Base-by-base conservation (phyloP, 2,888 invertebrate species). In the Hirtodrosophila trivittata region DNA sequence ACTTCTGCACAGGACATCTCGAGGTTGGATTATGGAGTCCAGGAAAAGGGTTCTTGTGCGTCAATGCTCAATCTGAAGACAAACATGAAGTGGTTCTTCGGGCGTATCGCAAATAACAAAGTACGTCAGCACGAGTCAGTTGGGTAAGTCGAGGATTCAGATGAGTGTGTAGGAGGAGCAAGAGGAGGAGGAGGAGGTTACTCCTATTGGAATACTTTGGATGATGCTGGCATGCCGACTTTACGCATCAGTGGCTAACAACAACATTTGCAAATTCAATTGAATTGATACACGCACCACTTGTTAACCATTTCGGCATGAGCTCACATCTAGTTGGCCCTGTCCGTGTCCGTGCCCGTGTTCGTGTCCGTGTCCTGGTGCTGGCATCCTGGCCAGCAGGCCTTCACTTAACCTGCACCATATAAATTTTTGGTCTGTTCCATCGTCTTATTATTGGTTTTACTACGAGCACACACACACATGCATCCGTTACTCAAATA, bases 191-290 rank as follows among this genome's bases (percentile, higher is more conserved):
- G 54, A 49, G 49, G 63, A 55, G 35, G 35, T 37, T 69, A 57
- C 12, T 57, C 43, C 30, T 49, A 33, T 21, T 52, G 37, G 32
- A 42, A 37, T 51, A 28, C 66, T 58, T 5, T 2, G 18, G 18
- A 21, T 21, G 21, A 28, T 54, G 47, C 41, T 42, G 18, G 47
- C 32, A 52, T 56, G 58, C 43, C 49, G 45, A 54, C 63, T 71
- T 78, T 64, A 75, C 76, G 72, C 74, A 76, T 78, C 83, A 72
- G 54, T 80, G 60, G 64, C 62, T 75, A 80, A 75, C 75, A 83
- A 80, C 84, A 83, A 83, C 82, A 82, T 83, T 83, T 80, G 77
- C 75, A 83, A 86, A 83, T 86, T 86, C 84, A 86, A 82, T 82
- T 80, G 81, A 86, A 82, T 83, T 83, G 82, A 80, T 83, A 71